Conservation (phyloP, 1,140 invertebrate genomes). For the Ylistrum balloti region DNA sequence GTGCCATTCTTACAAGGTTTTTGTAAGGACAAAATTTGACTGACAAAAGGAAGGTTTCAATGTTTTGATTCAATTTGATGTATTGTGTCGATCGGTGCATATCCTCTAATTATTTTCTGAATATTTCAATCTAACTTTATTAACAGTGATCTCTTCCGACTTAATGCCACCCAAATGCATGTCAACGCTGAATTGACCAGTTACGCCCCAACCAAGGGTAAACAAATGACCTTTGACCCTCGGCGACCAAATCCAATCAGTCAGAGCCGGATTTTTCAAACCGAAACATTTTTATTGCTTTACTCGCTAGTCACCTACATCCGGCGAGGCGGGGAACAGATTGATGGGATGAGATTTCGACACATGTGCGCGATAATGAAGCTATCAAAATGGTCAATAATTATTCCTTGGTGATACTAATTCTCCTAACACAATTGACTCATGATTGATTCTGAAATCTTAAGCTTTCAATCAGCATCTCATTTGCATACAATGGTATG, state of each 20-base stretch:
- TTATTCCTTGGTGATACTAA: conserved; percentile 14
- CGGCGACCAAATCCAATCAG: background rate
- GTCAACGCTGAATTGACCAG: conserved; percentile 11
- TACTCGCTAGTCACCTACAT: background rate
- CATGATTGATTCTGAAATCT: conserved; percentile 39
- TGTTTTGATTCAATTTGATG: background rate
- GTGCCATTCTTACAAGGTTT: background rate
- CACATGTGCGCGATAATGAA: conserved; percentile 33
- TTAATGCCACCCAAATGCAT: background rate
- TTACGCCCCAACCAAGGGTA: conserved; percentile 11
- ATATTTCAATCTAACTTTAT: background rate
- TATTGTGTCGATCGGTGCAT: background rate
- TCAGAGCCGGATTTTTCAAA: background rate
- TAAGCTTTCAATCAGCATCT: conserved; percentile 33
- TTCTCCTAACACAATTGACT: background rate
- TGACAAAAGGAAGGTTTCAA: background rate
- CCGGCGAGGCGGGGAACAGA: conserved; percentile 11
- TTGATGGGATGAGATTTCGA: conserved; percentile 26
- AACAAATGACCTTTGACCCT: conserved; percentile 11
- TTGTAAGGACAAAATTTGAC: background rate
- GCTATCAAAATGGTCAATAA: conserved; percentile 38
- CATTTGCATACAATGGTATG: conserved; percentile 34
- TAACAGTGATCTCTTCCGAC: background rate
- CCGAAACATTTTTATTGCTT: background rate
- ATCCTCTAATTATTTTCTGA: background rate